Percentiles rank a stretch among this genome's conserved stretches.
These are phyloP conservation scores for Lepeophtheirus nordmannii DNA, from an alignment of 2,888 invertebrate genomes.

Conservation along the genomic window DNA sequence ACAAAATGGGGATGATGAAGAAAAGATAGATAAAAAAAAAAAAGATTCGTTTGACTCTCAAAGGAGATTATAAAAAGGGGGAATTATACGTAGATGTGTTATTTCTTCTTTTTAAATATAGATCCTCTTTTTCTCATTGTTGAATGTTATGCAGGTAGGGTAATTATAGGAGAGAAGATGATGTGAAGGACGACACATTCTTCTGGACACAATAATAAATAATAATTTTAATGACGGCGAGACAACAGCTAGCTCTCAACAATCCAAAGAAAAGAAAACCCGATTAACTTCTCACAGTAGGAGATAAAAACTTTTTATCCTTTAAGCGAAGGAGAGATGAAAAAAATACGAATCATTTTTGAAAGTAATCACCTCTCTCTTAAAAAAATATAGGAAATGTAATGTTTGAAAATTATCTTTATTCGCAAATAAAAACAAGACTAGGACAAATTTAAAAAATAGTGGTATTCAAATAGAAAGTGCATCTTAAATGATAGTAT, in stretches of 20 bases:
- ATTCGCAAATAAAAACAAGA: slow-evolving; percentile 5
- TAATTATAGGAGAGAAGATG: slow-evolving; percentile 2
- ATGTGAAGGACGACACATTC: background rate
- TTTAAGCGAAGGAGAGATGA: background rate
- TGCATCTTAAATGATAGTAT: too few species aligned
- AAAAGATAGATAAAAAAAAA: too few species aligned
- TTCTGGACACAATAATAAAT: too few species aligned
- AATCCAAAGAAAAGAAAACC: background rate
- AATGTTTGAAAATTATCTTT: background rate
- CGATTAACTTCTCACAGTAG: slow-evolving; percentile 8
- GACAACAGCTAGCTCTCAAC: too few species aligned
- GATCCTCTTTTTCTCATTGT: background rate
- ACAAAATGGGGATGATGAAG: too few species aligned
- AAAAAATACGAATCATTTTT: background rate
- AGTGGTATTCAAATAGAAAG: too few species aligned
- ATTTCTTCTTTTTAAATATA: background rate
- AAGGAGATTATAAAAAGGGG: too few species aligned
- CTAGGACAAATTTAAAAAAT: background rate
- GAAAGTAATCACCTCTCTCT: too few species aligned
- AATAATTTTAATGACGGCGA: too few species aligned
- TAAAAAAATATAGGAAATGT: background rate
- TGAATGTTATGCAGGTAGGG: background rate
- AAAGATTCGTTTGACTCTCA: too few species aligned
- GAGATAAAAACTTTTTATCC: background rate
- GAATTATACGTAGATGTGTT: too few species aligned